These are phyloP conservation scores for Halictus quadricinctus DNA, from an alignment of 2,888 invertebrate species.

Conservation along the genomic window DNA sequence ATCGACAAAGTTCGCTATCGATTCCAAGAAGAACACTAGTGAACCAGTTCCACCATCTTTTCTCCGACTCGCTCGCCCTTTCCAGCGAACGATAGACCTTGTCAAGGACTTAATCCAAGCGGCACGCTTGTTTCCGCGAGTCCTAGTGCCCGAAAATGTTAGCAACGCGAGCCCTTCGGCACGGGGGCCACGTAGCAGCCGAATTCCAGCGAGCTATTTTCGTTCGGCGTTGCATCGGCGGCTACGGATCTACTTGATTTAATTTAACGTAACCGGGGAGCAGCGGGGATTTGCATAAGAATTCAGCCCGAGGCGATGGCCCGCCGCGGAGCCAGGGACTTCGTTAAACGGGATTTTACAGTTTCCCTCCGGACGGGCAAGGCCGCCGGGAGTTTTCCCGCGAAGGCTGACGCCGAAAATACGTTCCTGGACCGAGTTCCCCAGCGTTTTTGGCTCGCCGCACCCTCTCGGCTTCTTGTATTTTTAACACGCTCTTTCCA, in stretches of 20 bases:
- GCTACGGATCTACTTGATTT: conserved; percentile 58
- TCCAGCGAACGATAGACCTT: neutral
- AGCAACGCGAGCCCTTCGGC: conserved; percentile 7
- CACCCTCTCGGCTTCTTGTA: conserved; percentile 23
- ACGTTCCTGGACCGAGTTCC: neutral
- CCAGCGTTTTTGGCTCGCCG: conserved; percentile 10
- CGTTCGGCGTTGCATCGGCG: conserved; percentile 20
- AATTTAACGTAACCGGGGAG: conserved; percentile 63
- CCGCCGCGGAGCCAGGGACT: conserved; percentile 45
- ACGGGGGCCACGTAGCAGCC: neutral
- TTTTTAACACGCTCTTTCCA: conserved; percentile 28
- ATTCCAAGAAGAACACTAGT: neutral
- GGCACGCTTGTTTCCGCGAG: neutral
- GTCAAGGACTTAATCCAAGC: neutral
- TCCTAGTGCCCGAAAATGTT: neutral
- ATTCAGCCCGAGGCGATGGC: conserved; percentile 48
- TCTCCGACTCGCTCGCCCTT: neutral
- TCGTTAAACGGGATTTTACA: conserved; percentile 58
- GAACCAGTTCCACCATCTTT: neutral
- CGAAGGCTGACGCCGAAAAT: conserved; percentile 23
- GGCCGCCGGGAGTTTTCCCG: conserved; percentile 32
- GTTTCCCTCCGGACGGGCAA: conserved; percentile 45
- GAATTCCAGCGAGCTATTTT: conserved; percentile 11
- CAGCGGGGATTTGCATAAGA: conserved; percentile 62
- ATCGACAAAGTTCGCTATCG: neutral